Evolutionary conservation across 2,888 invertebrate species (phyloP), one percentile per base, ranked within the genome.

Genomic region (Monopis laevigella): DNA sequence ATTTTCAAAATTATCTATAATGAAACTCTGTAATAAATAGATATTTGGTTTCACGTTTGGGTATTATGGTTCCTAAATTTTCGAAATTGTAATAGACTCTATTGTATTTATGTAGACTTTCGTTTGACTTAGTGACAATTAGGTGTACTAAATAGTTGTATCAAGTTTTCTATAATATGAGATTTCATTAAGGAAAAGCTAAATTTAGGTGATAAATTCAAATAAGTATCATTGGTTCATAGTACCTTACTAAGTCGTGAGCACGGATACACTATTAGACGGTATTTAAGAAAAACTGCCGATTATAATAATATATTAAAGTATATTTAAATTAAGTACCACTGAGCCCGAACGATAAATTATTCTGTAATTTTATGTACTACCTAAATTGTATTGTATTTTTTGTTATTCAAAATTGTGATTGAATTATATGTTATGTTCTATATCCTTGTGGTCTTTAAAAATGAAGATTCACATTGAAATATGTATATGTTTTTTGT

Each of bases 21-120:
- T 19, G 11, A 11, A 11, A n/a, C 14, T n/a, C 62, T 57, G 60
- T 65, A 63, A 69, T 61, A 60, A 69, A 58, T 40, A 19, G 29
- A 24, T 16, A 26, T 10, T 78, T 55, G 69, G 74, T 77, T 78
- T 66, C 75, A 73, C 70, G 70, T 80, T 78, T 75, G 77, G 80
- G 80, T 80, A 78, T 80, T 80, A 78, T 75, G 78, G 80, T 80
- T 80, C 80, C 80, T 80, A 80, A 80, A 78, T 80, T 78, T 77
- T 80, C 77, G 74, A 80, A 78, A 80, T 75, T 78, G 75, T 78
- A 80, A 78, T 77, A 77, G 74, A 74, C 70, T 77, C 75, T 80
- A 78, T 29, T 18, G 12, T 12, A 30, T 75, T 74, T 72, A 71
- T 65, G 73, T 78, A 78, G 74, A 65, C 77, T 77, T 64, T 65